Evolutionary conservation across 2,113 vertebrate genomes (phyloP).

Genomic region (Oreamnos americanus): DNA sequence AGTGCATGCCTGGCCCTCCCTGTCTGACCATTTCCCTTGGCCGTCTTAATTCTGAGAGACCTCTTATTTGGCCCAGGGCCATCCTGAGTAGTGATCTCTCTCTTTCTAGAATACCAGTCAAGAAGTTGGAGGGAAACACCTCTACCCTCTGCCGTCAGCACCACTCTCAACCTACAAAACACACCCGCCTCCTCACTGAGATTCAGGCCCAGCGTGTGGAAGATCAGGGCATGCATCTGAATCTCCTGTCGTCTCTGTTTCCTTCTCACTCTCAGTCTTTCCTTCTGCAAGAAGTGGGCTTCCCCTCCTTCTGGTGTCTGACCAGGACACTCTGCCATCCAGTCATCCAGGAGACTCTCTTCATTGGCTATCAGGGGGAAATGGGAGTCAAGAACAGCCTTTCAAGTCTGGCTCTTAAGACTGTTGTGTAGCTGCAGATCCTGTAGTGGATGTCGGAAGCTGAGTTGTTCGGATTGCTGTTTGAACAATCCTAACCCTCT

Average conservation of each 20-base stretch:
- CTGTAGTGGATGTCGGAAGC: background rate
- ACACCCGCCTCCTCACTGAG: background rate
- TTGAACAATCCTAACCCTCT: background rate
- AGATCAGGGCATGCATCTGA: background rate
- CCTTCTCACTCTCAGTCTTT: background rate
- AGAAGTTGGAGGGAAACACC: background rate
- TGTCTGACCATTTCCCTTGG: background rate
- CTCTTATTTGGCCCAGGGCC: background rate
- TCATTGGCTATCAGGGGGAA: background rate
- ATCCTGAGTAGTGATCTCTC: background rate
- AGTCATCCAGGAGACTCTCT: no score
- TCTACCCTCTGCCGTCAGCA: background rate
- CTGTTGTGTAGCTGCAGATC: background rate
- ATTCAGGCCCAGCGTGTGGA: background rate
- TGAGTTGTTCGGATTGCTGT: background rate
- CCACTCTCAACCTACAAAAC: background rate
- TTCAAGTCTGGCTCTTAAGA: background rate
- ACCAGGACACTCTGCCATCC: background rate
- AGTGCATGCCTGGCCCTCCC: fast-evolving
- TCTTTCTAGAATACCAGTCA: background rate
- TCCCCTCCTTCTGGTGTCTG: background rate
- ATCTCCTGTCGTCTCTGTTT: background rate
- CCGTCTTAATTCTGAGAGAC: background rate
- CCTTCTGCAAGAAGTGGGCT: background rate
- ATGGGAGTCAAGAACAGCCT: background rate